Evolutionary conservation across 2,113 vertebrate species (phyloP).

Genomic region (Phylloscopus trochiloides): DNA sequence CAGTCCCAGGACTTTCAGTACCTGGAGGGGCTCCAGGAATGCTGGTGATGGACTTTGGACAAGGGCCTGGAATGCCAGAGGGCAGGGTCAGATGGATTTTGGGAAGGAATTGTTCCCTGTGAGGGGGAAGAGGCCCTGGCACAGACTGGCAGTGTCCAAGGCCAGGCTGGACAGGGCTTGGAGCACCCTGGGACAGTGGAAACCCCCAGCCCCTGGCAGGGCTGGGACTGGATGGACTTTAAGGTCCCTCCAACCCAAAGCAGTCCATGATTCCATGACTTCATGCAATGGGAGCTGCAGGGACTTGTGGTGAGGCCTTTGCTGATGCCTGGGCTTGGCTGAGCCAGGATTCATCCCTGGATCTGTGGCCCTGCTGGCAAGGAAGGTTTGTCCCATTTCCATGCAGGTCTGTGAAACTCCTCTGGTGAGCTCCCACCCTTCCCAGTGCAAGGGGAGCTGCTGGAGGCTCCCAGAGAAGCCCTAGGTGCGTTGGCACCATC

Average conservation of each 20-base stretch:
- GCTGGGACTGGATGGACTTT: not conserved
- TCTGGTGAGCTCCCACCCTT: not conserved
- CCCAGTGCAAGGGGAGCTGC: not conserved
- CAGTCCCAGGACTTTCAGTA: not conserved
- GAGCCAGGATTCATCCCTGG: not conserved
- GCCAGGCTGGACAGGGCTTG: not conserved
- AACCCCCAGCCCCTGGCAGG: not conserved
- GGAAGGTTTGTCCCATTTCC: not conserved
- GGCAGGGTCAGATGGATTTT: not conserved
- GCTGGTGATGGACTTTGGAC: not conserved
- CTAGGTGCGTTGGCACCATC: fast-evolving
- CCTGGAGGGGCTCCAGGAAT: not conserved
- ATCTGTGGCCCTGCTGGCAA: not conserved
- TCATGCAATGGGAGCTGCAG: not conserved
- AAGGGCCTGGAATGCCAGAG: not conserved
- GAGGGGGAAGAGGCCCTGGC: not conserved
- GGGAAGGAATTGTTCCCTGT: not conserved
- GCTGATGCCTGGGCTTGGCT: not conserved
- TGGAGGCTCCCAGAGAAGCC: not conserved
- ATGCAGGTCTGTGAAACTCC: not conserved
- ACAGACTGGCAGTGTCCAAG: not conserved
- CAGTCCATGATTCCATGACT: not conserved
- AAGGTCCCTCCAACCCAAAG: not conserved
- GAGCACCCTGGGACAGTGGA: not conserved
- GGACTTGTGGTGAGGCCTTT: not conserved